Base-by-base conservation (phyloP, 2,797 vertebrate genomes). In the Dipus sagitta region DNA sequence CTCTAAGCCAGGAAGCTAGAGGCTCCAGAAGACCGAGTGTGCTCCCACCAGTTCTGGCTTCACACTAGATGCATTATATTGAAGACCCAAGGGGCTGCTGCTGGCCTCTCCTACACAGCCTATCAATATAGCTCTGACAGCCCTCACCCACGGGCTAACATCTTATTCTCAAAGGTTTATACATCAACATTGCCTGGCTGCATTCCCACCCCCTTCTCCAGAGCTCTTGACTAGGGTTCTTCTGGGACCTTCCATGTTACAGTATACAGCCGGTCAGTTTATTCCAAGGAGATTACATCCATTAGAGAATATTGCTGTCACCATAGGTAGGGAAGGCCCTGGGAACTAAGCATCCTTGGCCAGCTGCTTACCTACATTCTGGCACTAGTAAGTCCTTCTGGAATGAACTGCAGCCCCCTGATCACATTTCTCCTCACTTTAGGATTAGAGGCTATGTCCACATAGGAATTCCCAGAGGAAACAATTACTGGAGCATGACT, bases 1-100 rank as follows among this genome's bases (percentile, higher is more conserved):
- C 72, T 90, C 72, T 47, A 65, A 18, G 52, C 20, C 38, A 34
- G 88, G 24, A 87, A 84, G 83, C 81, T 60, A 78, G 70, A 88
- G 84, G n/a, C 24, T 83, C 26, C 58, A 47, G 28, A 65, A 64
- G 65, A 34, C 58, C 67, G 30, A 74, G 47, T 47, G 85, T 30
- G n/a, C 12, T 52, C 74, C 80, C 54, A 26, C 64, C 74, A 80
- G 80, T 65, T 74, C 65, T 83, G 52, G 68, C 32, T 42, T 88
- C 23, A 47, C 4, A 80, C 3, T 32, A 11, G 23, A 67, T 58
- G 62, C 81, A 76, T 26, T 28, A 17, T 17, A 30, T 28, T 58
- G 3, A 26, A 68, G n/a, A 72, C 74, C 28, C 14, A 13, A 38
- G 58, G 47, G 32, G 32, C 76, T 30, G 18, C 7, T 2, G 26